Evolutionary conservation across 2,888 invertebrate genomes (phyloP).

Genomic region (Scelioninae gen. 1): DNA sequence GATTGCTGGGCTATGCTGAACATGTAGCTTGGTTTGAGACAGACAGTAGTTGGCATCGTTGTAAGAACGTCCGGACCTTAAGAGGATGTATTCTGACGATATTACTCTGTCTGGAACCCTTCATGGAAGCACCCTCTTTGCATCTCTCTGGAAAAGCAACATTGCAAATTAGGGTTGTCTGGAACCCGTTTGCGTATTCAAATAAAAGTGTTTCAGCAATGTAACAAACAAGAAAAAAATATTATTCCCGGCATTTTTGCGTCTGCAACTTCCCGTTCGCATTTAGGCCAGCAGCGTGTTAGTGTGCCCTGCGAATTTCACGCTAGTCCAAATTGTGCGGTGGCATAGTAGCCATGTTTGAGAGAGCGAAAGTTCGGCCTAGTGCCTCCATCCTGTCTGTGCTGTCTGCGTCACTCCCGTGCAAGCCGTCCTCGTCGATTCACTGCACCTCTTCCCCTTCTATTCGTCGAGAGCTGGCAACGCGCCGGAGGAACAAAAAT

Average conservation of each 20-base stretch:
- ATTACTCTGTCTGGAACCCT: slow-evolving; percentile 11
- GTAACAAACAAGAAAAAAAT: not conserved
- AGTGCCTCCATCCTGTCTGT: slow-evolving; percentile 67
- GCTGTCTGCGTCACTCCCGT: slow-evolving; percentile 54
- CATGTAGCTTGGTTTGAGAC: slow-evolving; percentile 34
- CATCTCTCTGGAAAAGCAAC: not conserved
- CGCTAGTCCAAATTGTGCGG: slow-evolving; percentile 39
- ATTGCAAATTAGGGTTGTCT: not conserved
- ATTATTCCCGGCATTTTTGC: not conserved
- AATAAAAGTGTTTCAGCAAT: not conserved
- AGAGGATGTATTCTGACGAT: slow-evolving; percentile 16
- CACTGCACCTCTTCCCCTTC: slow-evolving; percentile 45
- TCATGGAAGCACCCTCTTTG: not conserved
- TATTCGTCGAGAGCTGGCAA: no score
- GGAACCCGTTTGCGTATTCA: not conserved
- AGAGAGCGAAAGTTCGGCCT: slow-evolving; percentile 71
- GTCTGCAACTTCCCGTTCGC: not conserved
- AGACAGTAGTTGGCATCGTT: slow-evolving; percentile 72
- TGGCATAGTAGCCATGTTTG: slow-evolving; percentile 67
- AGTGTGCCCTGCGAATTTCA: slow-evolving; percentile 37
- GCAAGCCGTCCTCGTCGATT: slow-evolving; percentile 32
- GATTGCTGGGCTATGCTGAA: slow-evolving; percentile 14
- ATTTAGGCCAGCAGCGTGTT: slow-evolving; percentile 22
- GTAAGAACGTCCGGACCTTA: slow-evolving; percentile 22
- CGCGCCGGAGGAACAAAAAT: slow-evolving; percentile 58